Conservation (phyloP, 2,888 invertebrate genomes). For the Zygogramma bicolorata region DNA sequence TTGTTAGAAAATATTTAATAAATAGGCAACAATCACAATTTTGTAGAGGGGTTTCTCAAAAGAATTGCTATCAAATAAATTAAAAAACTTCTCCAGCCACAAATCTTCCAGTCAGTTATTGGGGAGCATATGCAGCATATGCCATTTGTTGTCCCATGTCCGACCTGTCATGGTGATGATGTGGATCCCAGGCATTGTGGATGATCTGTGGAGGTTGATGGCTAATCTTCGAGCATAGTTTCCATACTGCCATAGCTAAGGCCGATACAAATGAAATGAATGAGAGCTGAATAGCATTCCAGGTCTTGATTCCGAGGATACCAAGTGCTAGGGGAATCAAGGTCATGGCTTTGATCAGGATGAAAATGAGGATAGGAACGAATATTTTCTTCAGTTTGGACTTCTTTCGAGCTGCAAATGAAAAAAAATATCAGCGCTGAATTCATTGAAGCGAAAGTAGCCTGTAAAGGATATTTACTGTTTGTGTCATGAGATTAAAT, state of each 20-base stretch:
- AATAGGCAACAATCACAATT: too few relatives aligned
- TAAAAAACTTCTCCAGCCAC: background rate
- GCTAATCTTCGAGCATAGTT: slow-evolving; percentile 84
- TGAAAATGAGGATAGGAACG: slow-evolving; percentile 85
- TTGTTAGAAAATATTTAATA: too few relatives aligned
- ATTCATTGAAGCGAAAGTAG: too few relatives aligned
- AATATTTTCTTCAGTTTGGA: slow-evolving; percentile 87
- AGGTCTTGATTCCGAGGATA: slow-evolving; percentile 86
- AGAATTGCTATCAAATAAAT: too few relatives aligned
- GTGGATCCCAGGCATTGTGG: slow-evolving; percentile 47
- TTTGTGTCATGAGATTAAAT: too few relatives aligned
- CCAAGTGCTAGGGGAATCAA: slow-evolving; percentile 87
- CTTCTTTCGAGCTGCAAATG: slow-evolving; percentile 67
- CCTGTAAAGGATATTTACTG: too few relatives aligned
- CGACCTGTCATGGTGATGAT: slow-evolving; percentile 60
- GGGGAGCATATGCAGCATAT: slow-evolving; percentile 74
- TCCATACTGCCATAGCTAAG: slow-evolving; percentile 86
- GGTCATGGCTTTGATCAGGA: slow-evolving; percentile 87
- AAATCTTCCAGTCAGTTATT: background rate
- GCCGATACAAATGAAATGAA: slow-evolving; percentile 90
- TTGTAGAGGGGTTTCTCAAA: too few relatives aligned
- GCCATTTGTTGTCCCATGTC: slow-evolving; percentile 75
- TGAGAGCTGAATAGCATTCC: slow-evolving; percentile 87
- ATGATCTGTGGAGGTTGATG: slow-evolving; percentile 47
- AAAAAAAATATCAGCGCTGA: background rate